A percentile compares a stretch with the other conserved stretches of the same genome.
Evolutionary conservation across 1,140 invertebrate genomes (phyloP).

Genomic region (Anoplophora glabripennis): DNA sequence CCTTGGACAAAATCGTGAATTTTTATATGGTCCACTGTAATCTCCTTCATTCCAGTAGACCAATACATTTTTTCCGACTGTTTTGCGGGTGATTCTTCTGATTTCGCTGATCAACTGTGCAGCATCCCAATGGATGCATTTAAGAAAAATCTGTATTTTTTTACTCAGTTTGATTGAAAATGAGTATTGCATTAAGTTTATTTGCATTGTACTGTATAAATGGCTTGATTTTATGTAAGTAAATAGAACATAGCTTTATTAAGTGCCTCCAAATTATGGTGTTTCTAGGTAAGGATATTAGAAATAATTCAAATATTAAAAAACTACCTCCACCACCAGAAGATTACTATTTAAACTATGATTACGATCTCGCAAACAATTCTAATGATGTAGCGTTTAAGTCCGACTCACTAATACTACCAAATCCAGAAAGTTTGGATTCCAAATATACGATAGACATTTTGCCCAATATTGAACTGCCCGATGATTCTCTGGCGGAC

Average conservation of each 20-base stretch:
- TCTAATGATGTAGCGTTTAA: constrained; percentile 25
- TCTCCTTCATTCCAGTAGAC: constrained; percentile 10
- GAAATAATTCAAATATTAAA: constrained; percentile 5
- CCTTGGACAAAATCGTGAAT: background rate
- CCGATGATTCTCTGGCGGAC: constrained; percentile 46
- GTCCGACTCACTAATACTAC: constrained; percentile 43
- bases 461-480: constrained; percentile 43
- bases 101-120: constrained; percentile 11
- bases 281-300: constrained; percentile 4
- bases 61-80: background rate
- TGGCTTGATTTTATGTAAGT: constrained; percentile 21
- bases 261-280: too few species aligned
- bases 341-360: constrained; percentile 45
- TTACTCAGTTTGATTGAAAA: constrained; percentile 7
- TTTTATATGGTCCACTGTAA: constrained; percentile 12
- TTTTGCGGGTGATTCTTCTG: background rate
- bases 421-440: constrained; percentile 42
- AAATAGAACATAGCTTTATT: background rate
- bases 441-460: constrained; percentile 41
- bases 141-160: constrained; percentile 13
- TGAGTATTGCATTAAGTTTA: constrained; percentile 11
- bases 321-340: constrained; percentile 23
- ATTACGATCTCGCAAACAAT: constrained; percentile 40
- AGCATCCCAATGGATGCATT: constrained; percentile 31
- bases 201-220: constrained; percentile 10